A percentile compares a stretch with the other conserved stretches of the same genome.
Evolutionary conservation across 2,888 invertebrate species (phyloP).

Genomic region (Frankliniella fusca): DNA sequence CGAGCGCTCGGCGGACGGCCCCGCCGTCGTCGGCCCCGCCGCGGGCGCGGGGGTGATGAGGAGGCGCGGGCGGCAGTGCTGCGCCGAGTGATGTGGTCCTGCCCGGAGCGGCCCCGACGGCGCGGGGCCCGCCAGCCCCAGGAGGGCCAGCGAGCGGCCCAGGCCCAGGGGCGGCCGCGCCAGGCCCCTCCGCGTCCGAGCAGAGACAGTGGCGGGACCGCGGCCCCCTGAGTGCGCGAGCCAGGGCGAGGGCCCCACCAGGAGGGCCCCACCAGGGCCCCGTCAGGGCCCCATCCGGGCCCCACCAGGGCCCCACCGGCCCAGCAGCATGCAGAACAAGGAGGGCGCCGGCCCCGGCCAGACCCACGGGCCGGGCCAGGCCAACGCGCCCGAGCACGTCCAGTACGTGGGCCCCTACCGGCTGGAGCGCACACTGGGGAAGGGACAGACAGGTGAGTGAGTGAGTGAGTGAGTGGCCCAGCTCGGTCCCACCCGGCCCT

Average conservation of each 20-base stretch:
- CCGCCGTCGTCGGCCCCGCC: neutral
- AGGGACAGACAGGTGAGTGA: conserved; percentile 94
- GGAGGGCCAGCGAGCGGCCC: neutral
- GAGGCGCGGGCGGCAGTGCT: too few species aligned
- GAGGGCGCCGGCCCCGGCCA: neutral
- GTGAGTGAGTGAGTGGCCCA: too few species aligned
- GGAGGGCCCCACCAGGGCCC: neutral
- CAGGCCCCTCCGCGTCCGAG: neutral
- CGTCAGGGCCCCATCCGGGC: neutral
- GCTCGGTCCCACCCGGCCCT: neutral
- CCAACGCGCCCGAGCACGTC: conserved; percentile 57
- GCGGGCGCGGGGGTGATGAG: too few species aligned
- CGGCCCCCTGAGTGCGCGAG: neutral
- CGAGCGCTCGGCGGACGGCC: neutral
- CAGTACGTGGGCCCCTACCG: conserved; percentile 98
- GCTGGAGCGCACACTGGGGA: conserved; percentile 97
- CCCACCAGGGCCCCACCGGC: neutral
- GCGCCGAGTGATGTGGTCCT: too few species aligned
- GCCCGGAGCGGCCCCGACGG: neutral
- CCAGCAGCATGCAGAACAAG: conserved; percentile 12
- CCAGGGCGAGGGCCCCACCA: neutral
- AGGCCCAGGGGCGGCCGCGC: neutral
- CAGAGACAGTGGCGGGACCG: neutral
- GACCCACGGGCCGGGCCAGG: neutral
- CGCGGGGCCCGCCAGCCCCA: neutral